phyloP scores from a whole-genome alignment of 2,113 vertebrate genomes.

The Gambusia affinis region DNA sequence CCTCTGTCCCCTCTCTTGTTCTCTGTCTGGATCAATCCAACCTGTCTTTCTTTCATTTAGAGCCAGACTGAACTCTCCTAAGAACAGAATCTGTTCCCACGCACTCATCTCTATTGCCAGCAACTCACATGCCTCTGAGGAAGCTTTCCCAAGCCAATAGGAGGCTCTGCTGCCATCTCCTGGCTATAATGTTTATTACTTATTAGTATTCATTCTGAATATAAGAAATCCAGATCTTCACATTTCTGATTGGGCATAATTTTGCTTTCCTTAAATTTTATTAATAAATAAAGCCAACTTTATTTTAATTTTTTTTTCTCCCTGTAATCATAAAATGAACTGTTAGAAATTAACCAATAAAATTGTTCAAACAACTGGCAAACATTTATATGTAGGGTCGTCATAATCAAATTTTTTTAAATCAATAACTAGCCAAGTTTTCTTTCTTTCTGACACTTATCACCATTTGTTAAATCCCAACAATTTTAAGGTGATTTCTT shows the following conservation, averaged over 20 bases:
- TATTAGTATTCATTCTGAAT: not conserved
- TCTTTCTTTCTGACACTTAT: not conserved
- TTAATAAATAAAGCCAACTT: too few species aligned
- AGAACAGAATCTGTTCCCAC: slow-evolving; percentile 34
- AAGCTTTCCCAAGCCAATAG: not conserved
- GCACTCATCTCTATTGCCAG: slow-evolving; percentile 48
- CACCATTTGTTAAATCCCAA: not conserved
- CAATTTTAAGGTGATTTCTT: not conserved
- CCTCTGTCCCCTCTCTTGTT: not conserved
- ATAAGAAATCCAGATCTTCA: not conserved
- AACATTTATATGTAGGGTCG: not conserved
- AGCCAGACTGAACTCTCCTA: slow-evolving; percentile 42
- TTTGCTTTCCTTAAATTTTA: not conserved
- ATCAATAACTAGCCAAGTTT: not conserved
- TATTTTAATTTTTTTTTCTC: too few species aligned
- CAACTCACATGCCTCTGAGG: slow-evolving; percentile 18
- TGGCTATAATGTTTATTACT: slow-evolving; percentile 29
- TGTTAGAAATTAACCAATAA: too few species aligned
- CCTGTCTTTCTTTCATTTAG: slow-evolving; percentile 14
- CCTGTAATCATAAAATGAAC: too few species aligned
- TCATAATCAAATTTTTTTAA: not conserved
- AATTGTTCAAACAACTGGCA: not conserved
- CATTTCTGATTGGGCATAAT: not conserved
- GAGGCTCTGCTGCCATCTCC: slow-evolving; percentile 68
- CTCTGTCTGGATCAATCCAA: slow-evolving; percentile 1